These are phyloP conservation scores for Cylas formicarius DNA, from an alignment of 1,140 invertebrate species.

Conservation along the genomic window DNA sequence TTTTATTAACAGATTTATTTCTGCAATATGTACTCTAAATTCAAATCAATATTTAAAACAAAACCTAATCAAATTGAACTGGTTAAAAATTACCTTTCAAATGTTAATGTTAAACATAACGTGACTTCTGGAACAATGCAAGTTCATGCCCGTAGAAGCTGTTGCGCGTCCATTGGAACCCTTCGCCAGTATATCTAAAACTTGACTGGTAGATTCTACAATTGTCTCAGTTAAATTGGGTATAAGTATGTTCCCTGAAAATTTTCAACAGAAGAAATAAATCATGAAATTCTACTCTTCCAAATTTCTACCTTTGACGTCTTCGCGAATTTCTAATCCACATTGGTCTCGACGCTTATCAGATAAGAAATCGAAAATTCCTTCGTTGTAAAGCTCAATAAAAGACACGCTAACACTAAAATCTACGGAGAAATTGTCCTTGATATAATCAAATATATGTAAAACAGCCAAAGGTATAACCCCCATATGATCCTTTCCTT, in stretches of 20 bases:
- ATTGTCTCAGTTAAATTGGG: slow-evolving; percentile 60
- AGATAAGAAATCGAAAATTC: slow-evolving; percentile 70
- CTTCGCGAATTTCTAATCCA: slow-evolving; percentile 77
- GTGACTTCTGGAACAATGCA: slow-evolving; percentile 81
- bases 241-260: slow-evolving; percentile 49
- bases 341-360: slow-evolving; percentile 58
- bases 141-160: slow-evolving; percentile 91
- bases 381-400: slow-evolving; percentile 69
- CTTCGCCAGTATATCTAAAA: slow-evolving; percentile 58
- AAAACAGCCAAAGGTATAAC: slow-evolving; percentile 79
- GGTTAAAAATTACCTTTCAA: no score
- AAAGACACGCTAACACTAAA: slow-evolving; percentile 72
- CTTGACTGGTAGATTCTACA: slow-evolving; percentile 54
- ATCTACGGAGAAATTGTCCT: slow-evolving; percentile 54
- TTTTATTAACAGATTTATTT: no score
- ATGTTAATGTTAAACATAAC: slow-evolving; percentile 87
- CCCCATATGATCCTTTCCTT: slow-evolving; percentile 52
- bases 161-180: slow-evolving; percentile 76
- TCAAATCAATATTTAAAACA: no score
- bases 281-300: background rate
- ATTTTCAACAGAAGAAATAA: no score
- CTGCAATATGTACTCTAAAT: no score
- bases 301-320: slow-evolving; percentile 50
- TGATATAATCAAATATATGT: slow-evolving; percentile 72
- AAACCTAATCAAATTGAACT: no score